These are phyloP conservation scores for Emydoidea blandingii DNA, from an alignment of 2,797 vertebrate species.

Conservation along the genomic window DNA sequence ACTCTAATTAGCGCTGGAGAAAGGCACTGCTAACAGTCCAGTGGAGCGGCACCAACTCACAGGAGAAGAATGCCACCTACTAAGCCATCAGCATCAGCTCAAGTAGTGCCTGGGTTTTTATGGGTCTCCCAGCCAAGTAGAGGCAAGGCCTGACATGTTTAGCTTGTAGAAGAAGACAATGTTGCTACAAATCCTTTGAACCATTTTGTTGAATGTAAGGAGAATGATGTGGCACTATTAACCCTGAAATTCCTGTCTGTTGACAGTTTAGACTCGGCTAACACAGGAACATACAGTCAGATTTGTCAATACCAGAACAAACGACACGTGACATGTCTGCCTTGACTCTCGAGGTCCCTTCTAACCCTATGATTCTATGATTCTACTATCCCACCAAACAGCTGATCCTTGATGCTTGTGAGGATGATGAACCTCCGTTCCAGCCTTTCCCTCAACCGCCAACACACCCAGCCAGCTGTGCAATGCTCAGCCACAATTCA, in stretches of 20 bases:
- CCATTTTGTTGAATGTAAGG: background rate
- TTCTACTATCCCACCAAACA: background rate
- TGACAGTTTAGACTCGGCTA: background rate
- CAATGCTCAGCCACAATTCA: background rate
- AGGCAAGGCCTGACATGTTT: background rate
- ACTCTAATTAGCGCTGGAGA: background rate
- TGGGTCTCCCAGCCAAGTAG: background rate
- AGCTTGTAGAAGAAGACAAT: background rate
- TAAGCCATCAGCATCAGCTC: background rate
- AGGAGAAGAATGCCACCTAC: background rate
- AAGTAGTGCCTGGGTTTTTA: background rate
- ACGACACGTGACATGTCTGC: background rate
- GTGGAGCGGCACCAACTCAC: background rate
- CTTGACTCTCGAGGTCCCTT: background rate
- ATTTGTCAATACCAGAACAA: background rate
- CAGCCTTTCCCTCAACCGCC: background rate
- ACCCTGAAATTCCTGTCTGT: background rate
- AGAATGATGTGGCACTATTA: slow-evolving; percentile 4
- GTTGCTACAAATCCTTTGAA: slow-evolving; percentile 3
- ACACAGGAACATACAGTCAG: background rate
- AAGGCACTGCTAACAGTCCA: background rate
- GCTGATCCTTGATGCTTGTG: background rate
- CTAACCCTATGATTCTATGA: background rate
- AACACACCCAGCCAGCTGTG: background rate
- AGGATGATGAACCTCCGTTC: background rate